Conservation (phyloP, 2,113 vertebrate genomes). For the Macquaria ambigua region DNA sequence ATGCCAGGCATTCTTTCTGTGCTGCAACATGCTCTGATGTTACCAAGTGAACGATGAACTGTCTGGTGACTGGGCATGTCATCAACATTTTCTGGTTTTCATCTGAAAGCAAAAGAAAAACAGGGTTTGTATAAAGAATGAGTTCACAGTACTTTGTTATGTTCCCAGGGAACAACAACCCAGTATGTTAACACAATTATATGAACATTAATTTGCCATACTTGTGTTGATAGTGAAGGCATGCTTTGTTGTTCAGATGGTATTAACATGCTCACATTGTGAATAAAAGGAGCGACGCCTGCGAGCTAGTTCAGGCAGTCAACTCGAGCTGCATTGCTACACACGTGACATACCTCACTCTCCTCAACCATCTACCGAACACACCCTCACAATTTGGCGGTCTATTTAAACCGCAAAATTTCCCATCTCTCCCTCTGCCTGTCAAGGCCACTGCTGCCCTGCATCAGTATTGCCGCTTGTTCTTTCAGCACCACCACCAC, state of each 20-base stretch:
- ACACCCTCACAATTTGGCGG: too few relatives aligned
- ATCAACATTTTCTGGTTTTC: conserved; percentile 90
- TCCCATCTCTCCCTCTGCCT: too few relatives aligned
- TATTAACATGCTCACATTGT: background rate
- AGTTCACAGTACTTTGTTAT: background rate
- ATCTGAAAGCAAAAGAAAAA: conserved; percentile 80
- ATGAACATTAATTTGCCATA: background rate
- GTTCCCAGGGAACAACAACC: background rate
- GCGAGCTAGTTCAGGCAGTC: too few relatives aligned
- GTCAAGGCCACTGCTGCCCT: too few relatives aligned
- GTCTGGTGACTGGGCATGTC: conserved; percentile 59
- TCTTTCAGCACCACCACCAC: too few relatives aligned
- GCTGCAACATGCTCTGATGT: conserved; percentile 70
- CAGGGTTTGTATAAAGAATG: background rate
- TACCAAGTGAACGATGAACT: conserved; percentile 82
- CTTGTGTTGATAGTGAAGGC: background rate
- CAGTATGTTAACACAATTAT: background rate
- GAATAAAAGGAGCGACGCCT: too few relatives aligned
- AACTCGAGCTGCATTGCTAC: too few relatives aligned
- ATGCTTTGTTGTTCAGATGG: background rate
- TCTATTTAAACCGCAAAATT: too few relatives aligned
- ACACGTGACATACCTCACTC: too few relatives aligned
- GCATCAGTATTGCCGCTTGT: too few relatives aligned
- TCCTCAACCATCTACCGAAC: too few relatives aligned
- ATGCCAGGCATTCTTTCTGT: conserved; percentile 81